Percentiles rank a stretch among this genome's conserved stretches.
phyloP scores from a whole-genome alignment of 2,113 vertebrate species.

The Carlito syrichta region DNA sequence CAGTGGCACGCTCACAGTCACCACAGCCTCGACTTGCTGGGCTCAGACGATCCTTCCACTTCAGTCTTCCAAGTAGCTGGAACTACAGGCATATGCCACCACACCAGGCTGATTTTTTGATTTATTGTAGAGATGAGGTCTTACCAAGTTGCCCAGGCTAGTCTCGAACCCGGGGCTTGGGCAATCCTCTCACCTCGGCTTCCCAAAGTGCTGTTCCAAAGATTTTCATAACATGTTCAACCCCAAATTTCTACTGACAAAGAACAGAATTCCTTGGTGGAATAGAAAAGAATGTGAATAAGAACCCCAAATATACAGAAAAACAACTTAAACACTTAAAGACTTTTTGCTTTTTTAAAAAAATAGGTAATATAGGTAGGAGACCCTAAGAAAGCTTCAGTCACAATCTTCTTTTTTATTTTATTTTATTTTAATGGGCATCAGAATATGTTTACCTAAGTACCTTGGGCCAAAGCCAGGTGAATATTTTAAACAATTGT shows the following conservation, averaged over 20 bases:
- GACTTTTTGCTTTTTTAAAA: neutral
- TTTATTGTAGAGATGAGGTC: too few species aligned
- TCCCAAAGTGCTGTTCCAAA: too few species aligned
- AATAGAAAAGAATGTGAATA: neutral
- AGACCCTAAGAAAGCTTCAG: neutral
- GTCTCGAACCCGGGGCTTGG: too few species aligned
- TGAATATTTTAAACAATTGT: neutral
- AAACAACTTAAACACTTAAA: neutral
- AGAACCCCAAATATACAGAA: neutral
- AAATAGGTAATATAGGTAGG: neutral
- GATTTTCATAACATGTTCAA: neutral
- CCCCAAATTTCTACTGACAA: neutral
- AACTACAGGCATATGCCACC: too few species aligned
- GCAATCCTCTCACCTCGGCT: too few species aligned
- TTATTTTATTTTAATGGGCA: neutral
- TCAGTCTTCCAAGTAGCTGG: too few species aligned
- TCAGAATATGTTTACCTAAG: neutral
- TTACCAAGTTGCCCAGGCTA: too few species aligned
- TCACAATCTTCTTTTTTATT: neutral
- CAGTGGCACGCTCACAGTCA: too few species aligned
- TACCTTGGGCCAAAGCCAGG: neutral
- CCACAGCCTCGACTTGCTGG: too few species aligned
- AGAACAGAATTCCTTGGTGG: neutral
- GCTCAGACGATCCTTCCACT: too few species aligned
- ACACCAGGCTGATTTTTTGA: too few species aligned